A percentile compares a stretch with the other conserved stretches of the same genome.
These are phyloP conservation scores for Caretta caretta DNA, from an alignment of 2,113 vertebrate species.

Conservation along the genomic window DNA sequence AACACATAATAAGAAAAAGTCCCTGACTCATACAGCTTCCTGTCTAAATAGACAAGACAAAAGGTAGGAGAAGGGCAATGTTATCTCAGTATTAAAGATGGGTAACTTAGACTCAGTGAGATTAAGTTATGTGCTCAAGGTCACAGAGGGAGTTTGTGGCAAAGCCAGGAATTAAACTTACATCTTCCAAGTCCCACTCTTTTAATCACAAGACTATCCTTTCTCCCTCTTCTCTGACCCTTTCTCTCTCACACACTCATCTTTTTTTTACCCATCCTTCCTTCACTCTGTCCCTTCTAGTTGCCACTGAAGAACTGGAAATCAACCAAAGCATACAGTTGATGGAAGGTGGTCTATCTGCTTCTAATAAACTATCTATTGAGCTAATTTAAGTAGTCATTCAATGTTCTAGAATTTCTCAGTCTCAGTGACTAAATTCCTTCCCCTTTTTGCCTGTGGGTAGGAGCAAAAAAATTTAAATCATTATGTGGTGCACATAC, in stretches of 20 bases:
- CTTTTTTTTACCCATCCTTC: neutral
- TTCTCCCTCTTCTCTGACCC: neutral
- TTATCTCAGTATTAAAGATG: neutral
- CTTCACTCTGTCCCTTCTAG: conserved; percentile 24
- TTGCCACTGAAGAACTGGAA: conserved; percentile 42
- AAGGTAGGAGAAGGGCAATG: neutral
- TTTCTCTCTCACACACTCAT: neutral
- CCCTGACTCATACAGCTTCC: neutral
- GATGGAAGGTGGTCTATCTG: conserved; percentile 35
- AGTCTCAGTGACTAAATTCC: conserved; percentile 58
- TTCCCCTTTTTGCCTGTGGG: neutral
- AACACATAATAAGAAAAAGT: neutral
- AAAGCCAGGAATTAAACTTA: neutral
- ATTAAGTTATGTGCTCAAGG: neutral
- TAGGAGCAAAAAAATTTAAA: conserved; percentile 66
- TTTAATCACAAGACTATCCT: neutral
- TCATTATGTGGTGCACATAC: conserved; percentile 67
- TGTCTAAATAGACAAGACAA: neutral
- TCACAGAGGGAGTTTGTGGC: neutral
- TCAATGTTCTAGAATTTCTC: conserved; percentile 66
- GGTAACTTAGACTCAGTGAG: neutral
- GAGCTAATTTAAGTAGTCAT: conserved; percentile 62
- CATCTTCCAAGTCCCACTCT: neutral
- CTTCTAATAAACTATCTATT: conserved; percentile 54
- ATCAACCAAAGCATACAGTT: conserved; percentile 43